These are phyloP conservation scores for Dioctria linearis DNA, from an alignment of 2,888 invertebrate species.

Conservation along the genomic window DNA sequence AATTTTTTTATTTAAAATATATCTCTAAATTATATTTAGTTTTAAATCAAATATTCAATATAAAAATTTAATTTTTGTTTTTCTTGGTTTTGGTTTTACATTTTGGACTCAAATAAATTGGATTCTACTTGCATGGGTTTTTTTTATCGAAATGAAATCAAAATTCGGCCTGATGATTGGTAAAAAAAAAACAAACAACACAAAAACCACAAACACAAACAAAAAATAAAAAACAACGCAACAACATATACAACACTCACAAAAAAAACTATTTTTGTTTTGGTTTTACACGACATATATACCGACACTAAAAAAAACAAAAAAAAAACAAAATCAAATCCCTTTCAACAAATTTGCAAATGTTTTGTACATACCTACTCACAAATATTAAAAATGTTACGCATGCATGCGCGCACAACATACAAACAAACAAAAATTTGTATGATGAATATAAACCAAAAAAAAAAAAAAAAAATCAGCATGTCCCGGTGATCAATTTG, in stretches of 20 bases:
- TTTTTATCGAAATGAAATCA: slow-evolving; percentile 7
- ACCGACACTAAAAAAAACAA: not conserved
- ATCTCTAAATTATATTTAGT: not conserved
- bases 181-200: slow-evolving; percentile 16
- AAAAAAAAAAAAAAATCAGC: slow-evolving; percentile 56
- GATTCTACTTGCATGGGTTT: slow-evolving; percentile 22
- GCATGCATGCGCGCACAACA: slow-evolving; percentile 8
- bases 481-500: slow-evolving; percentile 74
- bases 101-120: slow-evolving; percentile 27
- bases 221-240: not conserved
- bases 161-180: slow-evolving; percentile 7
- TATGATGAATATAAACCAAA: slow-evolving; percentile 28
- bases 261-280: slow-evolving; percentile 26
- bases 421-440: not conserved
- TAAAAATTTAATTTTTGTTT: slow-evolving; percentile 33
- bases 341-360: not conserved
- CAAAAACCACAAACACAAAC: not conserved
- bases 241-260: not conserved
- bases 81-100: slow-evolving; percentile 46
- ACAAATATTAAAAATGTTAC: slow-evolving; percentile 8
- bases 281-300: not conserved
- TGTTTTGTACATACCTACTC: slow-evolving; percentile 24
- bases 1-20: not conserved
- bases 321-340: not conserved
- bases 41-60: not conserved